These are phyloP conservation scores for Elmis aenea DNA, from an alignment of 2,888 invertebrate genomes.

Conservation along the genomic window DNA sequence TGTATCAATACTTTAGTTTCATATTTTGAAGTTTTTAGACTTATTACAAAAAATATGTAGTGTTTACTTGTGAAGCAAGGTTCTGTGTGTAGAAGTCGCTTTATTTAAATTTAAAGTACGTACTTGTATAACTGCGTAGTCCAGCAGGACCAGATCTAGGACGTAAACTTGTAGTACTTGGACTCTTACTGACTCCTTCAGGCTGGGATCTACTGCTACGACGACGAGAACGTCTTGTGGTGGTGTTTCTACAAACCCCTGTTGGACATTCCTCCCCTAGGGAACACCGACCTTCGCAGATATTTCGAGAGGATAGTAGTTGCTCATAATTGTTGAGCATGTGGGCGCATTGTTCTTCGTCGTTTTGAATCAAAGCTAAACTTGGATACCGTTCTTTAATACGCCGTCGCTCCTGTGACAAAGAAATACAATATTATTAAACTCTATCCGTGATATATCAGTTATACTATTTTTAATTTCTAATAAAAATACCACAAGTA, in stretches of 20 bases:
- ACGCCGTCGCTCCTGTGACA: conserved; percentile 70
- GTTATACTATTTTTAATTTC: too few species aligned
- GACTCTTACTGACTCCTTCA: conserved; percentile 39
- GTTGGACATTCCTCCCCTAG: conserved; percentile 83
- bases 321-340: conserved; percentile 82
- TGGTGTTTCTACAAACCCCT: conserved; percentile 47
- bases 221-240: conserved; percentile 28
- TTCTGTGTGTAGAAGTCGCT: too few species aligned
- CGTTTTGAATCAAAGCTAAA: conserved; percentile 65
- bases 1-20: too few species aligned
- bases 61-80: too few species aligned
- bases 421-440: conserved; percentile 3
- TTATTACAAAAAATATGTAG: too few species aligned
- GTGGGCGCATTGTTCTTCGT: conserved; percentile 68
- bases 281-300: conserved; percentile 82
- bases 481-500: too few species aligned
- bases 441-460: background rate
- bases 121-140: conserved; percentile 68
- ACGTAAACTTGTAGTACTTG: conserved; percentile 50
- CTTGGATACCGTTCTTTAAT: conserved; percentile 82
- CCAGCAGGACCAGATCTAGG: conserved; percentile 76
- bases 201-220: conserved; percentile 35
- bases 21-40: too few species aligned
- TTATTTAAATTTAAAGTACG: background rate
- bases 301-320: conserved; percentile 69